Evolutionary conservation across 2,113 vertebrate species (phyloP).

Genomic region (Cromileptes altivelis): DNA sequence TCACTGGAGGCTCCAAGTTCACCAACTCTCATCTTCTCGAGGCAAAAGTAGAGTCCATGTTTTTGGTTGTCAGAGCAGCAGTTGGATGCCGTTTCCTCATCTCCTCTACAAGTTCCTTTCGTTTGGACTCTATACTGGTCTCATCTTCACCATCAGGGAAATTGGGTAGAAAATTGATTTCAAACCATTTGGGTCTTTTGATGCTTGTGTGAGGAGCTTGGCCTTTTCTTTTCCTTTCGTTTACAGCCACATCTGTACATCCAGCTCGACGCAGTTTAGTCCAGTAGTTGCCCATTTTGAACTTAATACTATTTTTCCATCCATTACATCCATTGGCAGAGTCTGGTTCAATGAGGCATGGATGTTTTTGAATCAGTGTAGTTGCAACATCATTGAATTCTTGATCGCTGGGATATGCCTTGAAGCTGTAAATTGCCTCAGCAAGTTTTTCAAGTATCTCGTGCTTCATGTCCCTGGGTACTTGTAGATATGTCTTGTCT

Average conservation of each 20-base stretch:
- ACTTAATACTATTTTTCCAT: neutral
- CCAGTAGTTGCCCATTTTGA: neutral
- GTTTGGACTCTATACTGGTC: neutral
- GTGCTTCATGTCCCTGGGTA: too few relatives aligned
- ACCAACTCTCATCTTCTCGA: neutral
- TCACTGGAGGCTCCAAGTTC: neutral
- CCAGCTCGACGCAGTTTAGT: neutral
- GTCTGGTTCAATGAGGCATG: neutral
- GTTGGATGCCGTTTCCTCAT: neutral
- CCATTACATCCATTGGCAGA: neutral
- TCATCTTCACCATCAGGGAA: neutral
- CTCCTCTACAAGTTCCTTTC: neutral
- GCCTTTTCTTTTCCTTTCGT: neutral
- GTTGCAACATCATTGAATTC: slow-evolving; percentile 3
- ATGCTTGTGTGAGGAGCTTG: neutral
- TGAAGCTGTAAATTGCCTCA: neutral
- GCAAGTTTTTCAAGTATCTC: too few relatives aligned
- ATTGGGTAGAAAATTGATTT: neutral
- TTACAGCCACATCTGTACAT: neutral
- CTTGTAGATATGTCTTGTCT: too few relatives aligned
- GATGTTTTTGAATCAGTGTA: slow-evolving; percentile 3
- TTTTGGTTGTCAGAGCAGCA: neutral
- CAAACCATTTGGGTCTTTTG: neutral
- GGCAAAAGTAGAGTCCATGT: neutral
- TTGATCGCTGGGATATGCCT: neutral